Percentiles rank a stretch among this genome's conserved stretches.
Conservation (phyloP, 2,113 vertebrate species). For the Platysteira castanea region DNA sequence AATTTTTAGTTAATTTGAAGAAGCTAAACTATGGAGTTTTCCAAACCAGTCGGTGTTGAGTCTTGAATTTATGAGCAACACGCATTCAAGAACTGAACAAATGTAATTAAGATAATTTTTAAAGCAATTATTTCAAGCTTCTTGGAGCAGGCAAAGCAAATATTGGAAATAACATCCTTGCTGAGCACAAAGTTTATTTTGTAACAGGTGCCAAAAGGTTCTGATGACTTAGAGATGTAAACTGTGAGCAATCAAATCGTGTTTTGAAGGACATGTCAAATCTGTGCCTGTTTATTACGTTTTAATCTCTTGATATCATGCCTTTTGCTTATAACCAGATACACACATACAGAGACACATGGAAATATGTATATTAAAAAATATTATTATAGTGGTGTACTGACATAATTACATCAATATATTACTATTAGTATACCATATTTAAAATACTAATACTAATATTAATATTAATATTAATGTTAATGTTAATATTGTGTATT, state of each 20-base stretch:
- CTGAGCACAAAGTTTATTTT: neutral
- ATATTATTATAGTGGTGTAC: no score
- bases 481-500: no score
- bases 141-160: neutral
- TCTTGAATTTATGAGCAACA: neutral
- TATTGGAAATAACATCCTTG: neutral
- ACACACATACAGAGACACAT: neutral
- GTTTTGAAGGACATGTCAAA: neutral
- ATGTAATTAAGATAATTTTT: neutral
- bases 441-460: neutral
- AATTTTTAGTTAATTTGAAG: neutral
- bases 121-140: neutral
- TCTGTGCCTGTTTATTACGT: neutral
- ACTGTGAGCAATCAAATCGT: neutral
- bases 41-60: neutral
- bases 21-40: neutral
- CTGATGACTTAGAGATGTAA: neutral
- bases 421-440: neutral
- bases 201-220: neutral
- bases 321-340: neutral
- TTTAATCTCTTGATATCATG: neutral
- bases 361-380: neutral
- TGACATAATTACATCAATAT: neutral
- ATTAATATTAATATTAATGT: no score
- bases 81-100: rapidly evolving